These are phyloP conservation scores for Tauraco hartlaubi DNA, from an alignment of 2,797 vertebrate species.

Conservation along the genomic window DNA sequence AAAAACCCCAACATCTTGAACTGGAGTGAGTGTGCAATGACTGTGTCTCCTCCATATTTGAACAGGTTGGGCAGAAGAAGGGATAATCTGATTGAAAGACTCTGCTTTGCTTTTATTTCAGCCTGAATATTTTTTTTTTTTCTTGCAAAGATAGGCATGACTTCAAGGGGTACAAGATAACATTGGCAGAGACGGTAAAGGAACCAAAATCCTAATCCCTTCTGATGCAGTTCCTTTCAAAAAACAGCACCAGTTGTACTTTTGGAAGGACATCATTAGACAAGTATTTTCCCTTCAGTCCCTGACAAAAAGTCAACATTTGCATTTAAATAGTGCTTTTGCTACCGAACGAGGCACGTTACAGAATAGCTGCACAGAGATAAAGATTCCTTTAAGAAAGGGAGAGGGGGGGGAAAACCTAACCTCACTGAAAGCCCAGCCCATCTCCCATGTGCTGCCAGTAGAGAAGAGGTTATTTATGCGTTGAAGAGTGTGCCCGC, in stretches of 20 bases:
- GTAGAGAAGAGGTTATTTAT: conserved; percentile 53
- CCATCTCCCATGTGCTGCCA: conserved; percentile 25
- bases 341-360: background rate
- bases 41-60: background rate
- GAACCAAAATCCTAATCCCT: background rate
- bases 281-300: conserved; percentile 12
- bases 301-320: conserved; percentile 61
- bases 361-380: conserved; percentile 1
- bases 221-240: background rate
- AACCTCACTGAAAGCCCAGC: background rate
- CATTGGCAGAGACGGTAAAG: rapidly evolving
- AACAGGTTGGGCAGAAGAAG: background rate
- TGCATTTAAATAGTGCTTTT: conserved; percentile 68
- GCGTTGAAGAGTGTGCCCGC: background rate
- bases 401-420: rapidly evolving
- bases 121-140: background rate
- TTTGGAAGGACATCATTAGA: conserved; percentile 51
- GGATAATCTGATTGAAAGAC: background rate
- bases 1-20: background rate
- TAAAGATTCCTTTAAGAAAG: conserved; percentile 55
- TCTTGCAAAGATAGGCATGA: background rate
- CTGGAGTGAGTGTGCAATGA: background rate
- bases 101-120: background rate
- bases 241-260: conserved; percentile 30
- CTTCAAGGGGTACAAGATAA: background rate